Evolutionary conservation across 1,140 invertebrate species (phyloP), one percentile per base, ranked within the genome.

Genomic region (Drosophila elegans): DNA sequence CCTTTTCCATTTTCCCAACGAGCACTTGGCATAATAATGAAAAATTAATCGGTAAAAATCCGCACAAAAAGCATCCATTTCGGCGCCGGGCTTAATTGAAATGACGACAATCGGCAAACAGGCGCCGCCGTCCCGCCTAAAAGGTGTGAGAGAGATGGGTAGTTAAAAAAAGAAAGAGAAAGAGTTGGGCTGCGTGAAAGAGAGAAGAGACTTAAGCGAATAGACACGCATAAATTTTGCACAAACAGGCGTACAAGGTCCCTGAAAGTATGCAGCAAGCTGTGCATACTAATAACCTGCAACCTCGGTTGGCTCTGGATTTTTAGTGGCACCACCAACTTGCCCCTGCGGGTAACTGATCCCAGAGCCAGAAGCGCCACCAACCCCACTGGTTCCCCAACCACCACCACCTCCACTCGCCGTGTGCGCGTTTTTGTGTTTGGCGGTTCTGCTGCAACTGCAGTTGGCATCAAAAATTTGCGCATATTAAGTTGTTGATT

Each of bases 401-500:
- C 25, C 59, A 38, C n/a, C 32, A 16, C 46, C 59, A 25, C 60
- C 25, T n/a, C 60, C 10, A 32, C 41, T 48, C 51, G 48, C 51
- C 64, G 41, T 71, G 64, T 46, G 67, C 48, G 25, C 34, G 29
- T 46, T 55, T 66, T 44, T 53, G 34, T 64, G 49, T 46, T 52
- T 48, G 51, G 55, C 29, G 27, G 39, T 44, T 29, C 21, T 53
- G 63, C 51, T 53, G 63, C 51, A 64, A 45, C 46, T 83, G 80
- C 60, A 55, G 44, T 55, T 86, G 63, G 54, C 60, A 77, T 56
- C 69, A 66, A 74, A 71, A 72, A 71, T 74, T 75, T 78, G 61
- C 52, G 83, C 78, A 86, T 86, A 88, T 88, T 86, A 86, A 82
- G 82, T 82, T 86, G 78, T 75, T 88, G 78, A 86, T 86, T 86